phyloP scores from a whole-genome alignment of 2,113 vertebrate species.

The Serilophus lunatus region DNA sequence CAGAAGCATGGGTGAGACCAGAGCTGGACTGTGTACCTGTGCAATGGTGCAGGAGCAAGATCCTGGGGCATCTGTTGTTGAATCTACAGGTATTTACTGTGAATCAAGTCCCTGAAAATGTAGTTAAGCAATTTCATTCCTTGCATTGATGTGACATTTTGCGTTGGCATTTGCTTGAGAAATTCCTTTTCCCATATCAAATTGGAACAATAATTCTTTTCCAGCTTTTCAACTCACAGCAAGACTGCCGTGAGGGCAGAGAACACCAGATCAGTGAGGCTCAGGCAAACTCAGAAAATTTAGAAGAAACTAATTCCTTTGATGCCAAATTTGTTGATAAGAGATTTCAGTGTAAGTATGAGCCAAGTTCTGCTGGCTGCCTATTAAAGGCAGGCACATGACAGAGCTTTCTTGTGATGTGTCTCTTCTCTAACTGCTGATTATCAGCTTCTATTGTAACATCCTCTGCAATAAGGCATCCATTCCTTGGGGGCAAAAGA shows the following conservation, averaged over 20 bases:
- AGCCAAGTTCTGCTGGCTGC: slow-evolving; percentile 29
- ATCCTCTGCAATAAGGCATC: not conserved
- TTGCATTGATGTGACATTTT: not conserved
- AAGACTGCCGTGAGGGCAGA: not conserved
- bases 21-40: not conserved
- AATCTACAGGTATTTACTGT: not conserved
- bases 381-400: slow-evolving; percentile 38
- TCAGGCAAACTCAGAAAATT: not conserved
- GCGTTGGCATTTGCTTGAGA: not conserved
- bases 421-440: slow-evolving; percentile 33
- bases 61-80: not conserved
- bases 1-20: not conserved
- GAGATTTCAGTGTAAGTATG: not conserved
- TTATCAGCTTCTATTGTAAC: not conserved
- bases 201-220: not conserved
- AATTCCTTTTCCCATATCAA: not conserved
- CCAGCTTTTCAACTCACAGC: not conserved
- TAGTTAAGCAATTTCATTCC: not conserved
- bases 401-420: slow-evolving; percentile 40
- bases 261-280: not conserved
- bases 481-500: not conserved
- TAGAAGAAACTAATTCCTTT: not conserved
- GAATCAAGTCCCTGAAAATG: not conserved
- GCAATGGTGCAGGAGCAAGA: not conserved
- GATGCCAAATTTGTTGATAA: slow-evolving; percentile 24